Conservation (phyloP, 2,888 invertebrate species). For the Drosophila anomelani region DNA sequence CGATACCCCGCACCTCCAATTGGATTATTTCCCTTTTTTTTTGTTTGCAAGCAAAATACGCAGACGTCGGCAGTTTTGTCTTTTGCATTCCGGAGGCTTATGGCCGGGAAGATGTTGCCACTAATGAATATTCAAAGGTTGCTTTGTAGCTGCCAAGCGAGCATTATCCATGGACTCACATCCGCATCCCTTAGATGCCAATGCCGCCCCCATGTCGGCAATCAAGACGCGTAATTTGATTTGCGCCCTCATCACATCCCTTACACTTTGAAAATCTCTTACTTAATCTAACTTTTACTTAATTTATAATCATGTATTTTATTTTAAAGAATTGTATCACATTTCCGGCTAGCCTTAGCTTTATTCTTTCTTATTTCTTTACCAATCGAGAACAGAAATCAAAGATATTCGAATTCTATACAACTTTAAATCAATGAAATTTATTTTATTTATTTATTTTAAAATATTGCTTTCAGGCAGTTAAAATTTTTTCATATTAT, state of each 20-base stretch:
- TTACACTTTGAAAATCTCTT: not conserved
- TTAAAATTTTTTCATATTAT: not conserved
- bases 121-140: slow-evolving; percentile 81
- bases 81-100: slow-evolving; percentile 34
- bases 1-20: slow-evolving; percentile 85
- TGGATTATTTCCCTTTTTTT: slow-evolving; percentile 43
- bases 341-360: not conserved
- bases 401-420: not conserved
- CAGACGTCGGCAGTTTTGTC: slow-evolving; percentile 80
- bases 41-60: slow-evolving; percentile 57
- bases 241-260: slow-evolving; percentile 56
- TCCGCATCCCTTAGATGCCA: slow-evolving; percentile 41
- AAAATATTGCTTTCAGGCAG: not conserved
- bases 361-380: not conserved
- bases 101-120: slow-evolving; percentile 51
- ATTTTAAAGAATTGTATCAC: not conserved
- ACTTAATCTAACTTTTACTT: not conserved
- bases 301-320: not conserved
- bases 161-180: slow-evolving; percentile 41
- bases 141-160: slow-evolving; percentile 67
- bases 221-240: slow-evolving; percentile 83
- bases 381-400: not conserved
- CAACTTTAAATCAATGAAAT: no score
- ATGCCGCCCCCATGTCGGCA: slow-evolving; percentile 62
- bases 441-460: no score